phyloP scores from a whole-genome alignment of 2,888 invertebrate genomes.

The Masnerella sp. region DNA sequence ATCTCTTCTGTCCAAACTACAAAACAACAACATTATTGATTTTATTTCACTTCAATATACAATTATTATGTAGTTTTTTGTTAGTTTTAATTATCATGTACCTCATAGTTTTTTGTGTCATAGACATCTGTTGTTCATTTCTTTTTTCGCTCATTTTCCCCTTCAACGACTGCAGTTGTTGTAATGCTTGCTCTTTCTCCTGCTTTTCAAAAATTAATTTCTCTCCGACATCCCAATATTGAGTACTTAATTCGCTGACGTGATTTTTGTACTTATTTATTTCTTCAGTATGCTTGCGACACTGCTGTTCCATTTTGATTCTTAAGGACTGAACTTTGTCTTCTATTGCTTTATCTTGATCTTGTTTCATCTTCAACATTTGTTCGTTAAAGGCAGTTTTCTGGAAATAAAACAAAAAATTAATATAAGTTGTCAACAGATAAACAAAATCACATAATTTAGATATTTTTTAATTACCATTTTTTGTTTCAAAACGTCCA shows the following conservation, averaged over 20 bases:
- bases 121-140: conserved; percentile 25
- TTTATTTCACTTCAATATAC: neutral
- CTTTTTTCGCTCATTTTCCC: conserved; percentile 42
- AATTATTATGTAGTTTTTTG: neutral
- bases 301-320: conserved; percentile 72
- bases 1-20: conserved; percentile 66
- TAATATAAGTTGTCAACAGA: conserved; percentile 61
- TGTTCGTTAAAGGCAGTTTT: conserved; percentile 81
- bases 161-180: conserved; percentile 69
- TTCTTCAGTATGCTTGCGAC: conserved; percentile 72
- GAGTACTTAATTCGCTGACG: conserved; percentile 79
- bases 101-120: conserved; percentile 66
- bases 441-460: neutral
- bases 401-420: conserved; percentile 65
- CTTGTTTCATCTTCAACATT: conserved; percentile 79
- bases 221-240: conserved; percentile 82
- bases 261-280: conserved; percentile 80
- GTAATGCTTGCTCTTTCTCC: conserved; percentile 79
- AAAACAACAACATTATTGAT: conserved; percentile 19
- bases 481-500: conserved; percentile 88
- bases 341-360: conserved; percentile 79
- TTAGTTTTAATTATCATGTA: conserved; percentile 36
- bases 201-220: conserved; percentile 81
- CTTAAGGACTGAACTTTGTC: conserved; percentile 78
- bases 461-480: conserved; percentile 82